A percentile compares a stretch with the other conserved stretches of the same genome.
phyloP scores from a whole-genome alignment of 1,140 invertebrate species.

The Parapsyche elsis region DNA sequence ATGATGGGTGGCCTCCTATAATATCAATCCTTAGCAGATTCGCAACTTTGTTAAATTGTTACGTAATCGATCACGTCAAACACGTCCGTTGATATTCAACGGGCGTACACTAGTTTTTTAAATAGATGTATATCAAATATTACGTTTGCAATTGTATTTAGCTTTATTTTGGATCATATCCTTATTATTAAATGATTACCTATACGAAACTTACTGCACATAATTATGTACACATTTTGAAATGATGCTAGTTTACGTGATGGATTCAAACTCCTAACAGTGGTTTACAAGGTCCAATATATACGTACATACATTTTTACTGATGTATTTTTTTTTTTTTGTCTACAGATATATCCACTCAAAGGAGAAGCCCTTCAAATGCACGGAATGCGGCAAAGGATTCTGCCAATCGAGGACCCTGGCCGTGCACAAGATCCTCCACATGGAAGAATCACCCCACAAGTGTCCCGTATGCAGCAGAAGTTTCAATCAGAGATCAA shows the following conservation, averaged over 20 bases:
- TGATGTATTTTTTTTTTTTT: constrained; percentile 19
- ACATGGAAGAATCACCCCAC: constrained; percentile 92
- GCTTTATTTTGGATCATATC: too few relatives aligned
- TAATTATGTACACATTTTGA: neutral
- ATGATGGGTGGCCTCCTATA: too few relatives aligned
- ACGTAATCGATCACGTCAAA: too few relatives aligned
- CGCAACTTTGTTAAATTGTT: too few relatives aligned
- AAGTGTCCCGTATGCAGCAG: constrained; percentile 91
- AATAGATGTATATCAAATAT: too few relatives aligned
- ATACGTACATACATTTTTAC: neutral
- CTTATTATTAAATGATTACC: too few relatives aligned
- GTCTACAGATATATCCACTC: constrained; percentile 92
- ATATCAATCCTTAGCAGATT: too few relatives aligned
- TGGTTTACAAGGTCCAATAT: neutral
- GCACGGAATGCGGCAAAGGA: constrained; percentile 94
- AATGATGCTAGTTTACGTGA: neutral
- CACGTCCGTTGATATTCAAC: too few relatives aligned
- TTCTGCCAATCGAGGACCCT: constrained; percentile 95
- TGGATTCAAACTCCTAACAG: neutral
- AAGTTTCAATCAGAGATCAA: constrained; percentile 91
- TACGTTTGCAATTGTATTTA: too few relatives aligned
- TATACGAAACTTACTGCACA: too few relatives aligned
- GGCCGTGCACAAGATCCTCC: constrained; percentile 92
- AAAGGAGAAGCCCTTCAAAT: constrained; percentile 97
- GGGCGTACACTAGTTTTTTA: too few relatives aligned